Percentiles rank a stretch among this genome's conserved stretches.
phyloP scores from a whole-genome alignment of 2,113 vertebrate genomes.

The Ageneiosus marmoratus region DNA sequence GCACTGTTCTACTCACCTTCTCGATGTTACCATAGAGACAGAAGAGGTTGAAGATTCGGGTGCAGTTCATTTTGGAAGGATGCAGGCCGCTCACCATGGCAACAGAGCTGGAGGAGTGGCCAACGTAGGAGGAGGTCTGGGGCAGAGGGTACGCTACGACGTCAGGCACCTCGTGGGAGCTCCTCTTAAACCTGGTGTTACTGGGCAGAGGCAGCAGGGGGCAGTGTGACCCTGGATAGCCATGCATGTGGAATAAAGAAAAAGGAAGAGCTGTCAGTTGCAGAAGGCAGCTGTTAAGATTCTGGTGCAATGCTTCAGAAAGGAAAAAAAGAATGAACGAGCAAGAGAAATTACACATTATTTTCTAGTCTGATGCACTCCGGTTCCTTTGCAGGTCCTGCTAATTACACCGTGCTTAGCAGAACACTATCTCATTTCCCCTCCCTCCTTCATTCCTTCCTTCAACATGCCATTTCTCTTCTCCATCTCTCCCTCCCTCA shows the following conservation, averaged over 20 bases:
- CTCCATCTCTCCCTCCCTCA: constrained; percentile 9
- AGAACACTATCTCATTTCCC: constrained; percentile 16
- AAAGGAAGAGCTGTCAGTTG: constrained; percentile 14
- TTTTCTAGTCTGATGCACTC: constrained; percentile 50
- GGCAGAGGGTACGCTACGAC: constrained; percentile 92
- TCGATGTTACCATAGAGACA: constrained; percentile 98
- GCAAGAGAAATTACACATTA: constrained; percentile 48
- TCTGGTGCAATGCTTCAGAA: constrained; percentile 24
- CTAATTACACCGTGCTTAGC: constrained; percentile 48
- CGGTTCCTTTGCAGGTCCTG: constrained; percentile 23
- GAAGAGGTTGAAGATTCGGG: constrained; percentile 95
- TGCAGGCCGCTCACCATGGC: constrained; percentile 96
- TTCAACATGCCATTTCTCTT: neutral
- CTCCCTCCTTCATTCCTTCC: neutral
- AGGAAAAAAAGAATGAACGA: constrained; percentile 3
- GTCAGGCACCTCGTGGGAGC: constrained; percentile 88
- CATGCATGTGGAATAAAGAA: constrained; percentile 2
- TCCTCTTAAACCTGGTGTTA: constrained; percentile 86
- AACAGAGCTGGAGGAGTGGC: constrained; percentile 86
- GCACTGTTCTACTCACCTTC: constrained; percentile 78
- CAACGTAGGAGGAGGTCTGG: constrained; percentile 87
- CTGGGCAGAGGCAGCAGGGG: constrained; percentile 87
- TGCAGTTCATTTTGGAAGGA: constrained; percentile 95
- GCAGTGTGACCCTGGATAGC: constrained; percentile 80
- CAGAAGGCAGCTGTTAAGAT: constrained; percentile 33